Conservation (phyloP, 2,113 vertebrate species). For the Coracopsis vasa region DNA sequence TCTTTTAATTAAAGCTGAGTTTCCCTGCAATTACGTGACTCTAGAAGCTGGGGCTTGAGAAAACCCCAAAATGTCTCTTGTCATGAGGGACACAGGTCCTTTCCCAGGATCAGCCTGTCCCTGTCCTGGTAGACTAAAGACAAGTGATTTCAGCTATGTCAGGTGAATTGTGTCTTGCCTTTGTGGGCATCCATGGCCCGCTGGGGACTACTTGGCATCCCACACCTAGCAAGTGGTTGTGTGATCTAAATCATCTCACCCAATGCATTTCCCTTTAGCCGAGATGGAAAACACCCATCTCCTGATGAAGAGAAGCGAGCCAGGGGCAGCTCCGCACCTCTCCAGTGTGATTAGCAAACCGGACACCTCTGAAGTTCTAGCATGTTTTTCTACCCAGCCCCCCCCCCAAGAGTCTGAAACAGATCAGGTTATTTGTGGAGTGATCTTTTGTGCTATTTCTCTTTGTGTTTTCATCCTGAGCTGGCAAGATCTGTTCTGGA, state of each 20-base stretch:
- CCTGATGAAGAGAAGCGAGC: neutral
- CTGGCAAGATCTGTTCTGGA: constrained; percentile 59
- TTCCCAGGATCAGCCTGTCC: neutral
- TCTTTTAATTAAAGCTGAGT: neutral
- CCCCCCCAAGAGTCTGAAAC: constrained; percentile 17
- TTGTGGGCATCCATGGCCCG: rapidly evolving
- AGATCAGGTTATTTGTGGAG: constrained; percentile 55
- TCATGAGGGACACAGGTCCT: rapidly evolving
- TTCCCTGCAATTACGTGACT: neutral
- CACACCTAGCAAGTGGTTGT: too few relatives aligned
- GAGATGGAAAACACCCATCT: neutral
- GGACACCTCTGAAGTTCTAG: neutral
- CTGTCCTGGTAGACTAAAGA: neutral
- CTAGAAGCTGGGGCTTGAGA: neutral
- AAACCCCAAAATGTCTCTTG: neutral
- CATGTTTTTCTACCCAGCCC: neutral
- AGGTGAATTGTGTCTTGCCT: neutral
- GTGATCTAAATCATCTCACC: rapidly evolving
- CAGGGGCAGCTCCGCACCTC: neutral
- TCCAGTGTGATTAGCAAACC: neutral
- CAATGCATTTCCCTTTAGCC: neutral
- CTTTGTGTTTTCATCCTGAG: constrained; percentile 59
- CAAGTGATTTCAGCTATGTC: rapidly evolving
- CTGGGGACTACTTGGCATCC: neutral
- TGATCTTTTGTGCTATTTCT: constrained; percentile 46